Base-by-base conservation (phyloP, 2,797 vertebrate species). In the Rhinella marina region DNA sequence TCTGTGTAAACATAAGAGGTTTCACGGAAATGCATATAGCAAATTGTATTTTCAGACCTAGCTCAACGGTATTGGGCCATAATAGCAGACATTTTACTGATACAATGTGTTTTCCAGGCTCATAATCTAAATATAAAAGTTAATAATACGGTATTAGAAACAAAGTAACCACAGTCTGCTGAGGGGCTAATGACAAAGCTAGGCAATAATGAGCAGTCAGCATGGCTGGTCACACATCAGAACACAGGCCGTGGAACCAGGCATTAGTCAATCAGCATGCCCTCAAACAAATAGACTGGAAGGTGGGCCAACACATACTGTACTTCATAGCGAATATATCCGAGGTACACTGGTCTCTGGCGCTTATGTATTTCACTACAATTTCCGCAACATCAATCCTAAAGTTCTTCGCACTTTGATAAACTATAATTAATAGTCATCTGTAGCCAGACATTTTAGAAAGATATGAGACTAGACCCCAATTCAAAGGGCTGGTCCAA, bases 221-320 rank as follows among this genome's bases (percentile, higher is more conserved):
- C 68, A 75, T 75, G 68, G 23, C 21, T 52, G 50, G 82, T 59
- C 70, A 75, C 82, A 83, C 68, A 59, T 59, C 82, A 41, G 17
- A 27, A 41, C 82, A 59, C 52, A n/a, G 50, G 12, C 27, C 48
- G 68, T 16, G n/a, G 62, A n/a, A 56, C 10, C 62, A 56, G 2
- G n/a, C 48, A 50, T 82, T 83, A 72, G 64, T 29, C 82, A 72
- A 41, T 64, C 59, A 81, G 80, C 79, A 64, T 64, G 59, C 29
- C 21, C 79, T 13, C 57, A 81, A 29, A 32, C 25, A 61, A 13
- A 50, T 23, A 62, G 14, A 25, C 16, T 79, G 52, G 12, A 59
- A 7, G 27, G n/a, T 59, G 57, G 16, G 54, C n/a, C 27, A 81
- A 62, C 79, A 81, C 14, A 72, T 19, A 62, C 8, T n/a, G 8